Evolutionary conservation across 30 jellyfish, hydroid and myxozoan genomes (phyloP), one percentile per base, ranked within the genome.

Genomic region (Catostylus mosaicus): DNA sequence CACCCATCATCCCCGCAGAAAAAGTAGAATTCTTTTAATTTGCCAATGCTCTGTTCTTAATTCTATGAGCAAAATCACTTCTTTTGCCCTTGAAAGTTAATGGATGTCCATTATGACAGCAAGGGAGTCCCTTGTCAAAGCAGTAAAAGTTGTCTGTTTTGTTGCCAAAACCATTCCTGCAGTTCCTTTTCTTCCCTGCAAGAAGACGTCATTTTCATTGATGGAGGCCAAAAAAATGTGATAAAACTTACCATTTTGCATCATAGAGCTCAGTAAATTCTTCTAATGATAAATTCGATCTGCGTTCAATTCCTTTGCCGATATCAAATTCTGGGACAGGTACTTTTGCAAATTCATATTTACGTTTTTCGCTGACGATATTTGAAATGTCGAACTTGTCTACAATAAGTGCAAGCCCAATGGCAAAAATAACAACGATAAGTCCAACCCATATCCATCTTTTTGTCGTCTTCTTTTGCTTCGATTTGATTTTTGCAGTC

Each of bases 281-380:
- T 27, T 75, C 96, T 75, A 86, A 32, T 30, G 89, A 74, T 35
- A 86, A 69, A 33, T 86, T 86, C 0, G 96, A 86, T 51, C 96
- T 67, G 60, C 96, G 78, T n/a, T 86, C 96, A 45, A 86, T 86
- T 31, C 96, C 96, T 37, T 86, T 75, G 66, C 54, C 46, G 31
- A 75, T 82, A 40, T 82, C 37, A 62, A 82, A 82, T 45, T 69
- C 86, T 1, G 86, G 92, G 40, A 70, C 50, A 2, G 82, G 78
- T 16, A 20, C 48, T 30, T n/a, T 37, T 18, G 22, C 33, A 76
- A 82, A 82, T 0, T 47, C 68, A 34, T 37, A 80, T 23, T 43
- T 43, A 23, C 71, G 36, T 18, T 26, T 59, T 59, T 37, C 38
- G 1, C 38, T 59, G 16, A 6, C 12, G 10, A 59, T 37, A 59